Evolutionary conservation across 2,113 vertebrate genomes (phyloP), one percentile per base, ranked within the genome.

Genomic region (Amphilophus citrinellus): DNA sequence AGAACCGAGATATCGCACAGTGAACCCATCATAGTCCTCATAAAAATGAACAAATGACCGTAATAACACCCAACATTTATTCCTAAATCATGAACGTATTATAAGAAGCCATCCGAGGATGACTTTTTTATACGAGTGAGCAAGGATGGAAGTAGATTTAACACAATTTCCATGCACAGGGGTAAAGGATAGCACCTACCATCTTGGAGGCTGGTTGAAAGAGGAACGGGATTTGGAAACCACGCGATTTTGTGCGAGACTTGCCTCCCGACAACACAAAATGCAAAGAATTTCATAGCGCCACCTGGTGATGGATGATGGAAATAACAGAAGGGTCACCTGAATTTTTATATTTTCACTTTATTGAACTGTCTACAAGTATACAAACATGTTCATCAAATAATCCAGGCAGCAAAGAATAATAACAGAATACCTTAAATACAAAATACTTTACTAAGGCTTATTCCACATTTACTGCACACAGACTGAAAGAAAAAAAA

Each of bases 231-330:
- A 87, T 56, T 37, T 60, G 39, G 6, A 93, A 92, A 39, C 81
- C 91, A 84, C 96, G 94, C 96, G 95, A 76, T 79, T 94, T 93
- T 94, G 90, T 89, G 92, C 93, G 94, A 92, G 95, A 95, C 44
- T 92, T 93, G 63, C 11, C 0, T 10, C 0, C 5, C 0, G 7
- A 2, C 1, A 17, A 76, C 4, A 80, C 2, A 47, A n/a, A 24
- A n/a, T n/a, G 80, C 89, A 22, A 3, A 81, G 1, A 94, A 61
- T 63, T 22, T 30, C 0, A 89, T 87, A 5, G 91, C 94, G 84
- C 78, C 96, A 10, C 88, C 77, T 61, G 89, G 88, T 35, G 94
- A 61, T 3, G 18, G 0, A 35, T 8, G 6, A n/a, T 18, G 7
- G 60, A 15, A 79, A 60, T 5, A 18, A 61, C 58, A 71, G 22